Evolutionary conservation across 2,888 invertebrate genomes (phyloP).

Genomic region (Dione juno): DNA sequence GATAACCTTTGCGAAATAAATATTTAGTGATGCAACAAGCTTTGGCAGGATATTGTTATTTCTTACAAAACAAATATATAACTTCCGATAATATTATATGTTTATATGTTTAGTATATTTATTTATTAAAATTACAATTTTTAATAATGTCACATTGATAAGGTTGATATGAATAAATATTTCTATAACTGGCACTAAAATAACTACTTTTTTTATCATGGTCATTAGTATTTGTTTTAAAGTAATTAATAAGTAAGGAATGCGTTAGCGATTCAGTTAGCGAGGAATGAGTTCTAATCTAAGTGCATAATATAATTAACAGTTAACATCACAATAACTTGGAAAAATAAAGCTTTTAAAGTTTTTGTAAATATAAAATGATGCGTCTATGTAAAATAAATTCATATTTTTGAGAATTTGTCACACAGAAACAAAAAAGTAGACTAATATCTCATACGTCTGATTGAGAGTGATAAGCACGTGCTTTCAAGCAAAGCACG

Average conservation of each 20-base stretch:
- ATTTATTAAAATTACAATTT: too few species aligned
- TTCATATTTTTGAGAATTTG: not conserved
- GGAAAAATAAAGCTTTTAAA: not conserved
- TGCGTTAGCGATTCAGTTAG: not conserved
- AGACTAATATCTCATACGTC: not conserved
- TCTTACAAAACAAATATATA: not conserved
- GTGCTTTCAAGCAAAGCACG: conserved; percentile 29
- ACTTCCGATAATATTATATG: conserved; percentile 9
- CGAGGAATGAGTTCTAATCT: too few species aligned
- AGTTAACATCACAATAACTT: not conserved
- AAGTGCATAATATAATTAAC: not conserved
- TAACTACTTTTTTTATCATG: not conserved
- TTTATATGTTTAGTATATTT: not conserved
- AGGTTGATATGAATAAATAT: not conserved
- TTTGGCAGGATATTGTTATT: conserved; percentile 30
- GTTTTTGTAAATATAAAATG: too few species aligned
- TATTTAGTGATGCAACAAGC: conserved; percentile 31
- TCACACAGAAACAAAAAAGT: not conserved
- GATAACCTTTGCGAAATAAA: conserved; percentile 44
- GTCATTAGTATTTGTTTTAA: not conserved
- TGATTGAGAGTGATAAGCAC: conserved; percentile 13
- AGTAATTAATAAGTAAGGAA: not conserved
- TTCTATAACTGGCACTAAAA: not conserved
- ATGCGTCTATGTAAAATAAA: too few species aligned
- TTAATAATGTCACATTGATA: too few species aligned